Evolutionary conservation across 2,888 invertebrate species (phyloP).

Genomic region (Dascillus cervinus): DNA sequence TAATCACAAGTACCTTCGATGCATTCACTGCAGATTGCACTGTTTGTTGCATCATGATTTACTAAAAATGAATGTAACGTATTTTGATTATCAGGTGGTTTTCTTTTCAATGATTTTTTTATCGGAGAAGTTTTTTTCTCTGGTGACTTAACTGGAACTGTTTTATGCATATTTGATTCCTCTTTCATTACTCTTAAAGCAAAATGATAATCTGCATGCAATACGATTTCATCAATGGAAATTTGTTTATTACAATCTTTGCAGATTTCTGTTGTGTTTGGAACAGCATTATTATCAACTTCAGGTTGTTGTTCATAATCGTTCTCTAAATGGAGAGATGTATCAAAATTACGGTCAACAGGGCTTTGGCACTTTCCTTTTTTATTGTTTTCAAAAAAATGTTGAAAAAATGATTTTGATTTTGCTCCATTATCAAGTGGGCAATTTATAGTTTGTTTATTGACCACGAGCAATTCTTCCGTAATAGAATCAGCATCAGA

Average conservation of each 20-base stretch:
- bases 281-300: slow-evolving; percentile 26
- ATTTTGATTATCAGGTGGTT: slow-evolving; percentile 7
- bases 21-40: slow-evolving; percentile 56
- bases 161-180: slow-evolving; percentile 27
- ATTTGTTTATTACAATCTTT: slow-evolving; percentile 61
- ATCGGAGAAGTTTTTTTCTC: slow-evolving; percentile 9
- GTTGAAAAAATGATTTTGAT: slow-evolving; percentile 26
- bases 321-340: slow-evolving; percentile 25
- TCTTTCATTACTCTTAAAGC: slow-evolving; percentile 46
- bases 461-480: slow-evolving; percentile 6
- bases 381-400: slow-evolving; percentile 22
- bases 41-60: neutral
- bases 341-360: slow-evolving; percentile 26
- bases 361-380: slow-evolving; percentile 6
- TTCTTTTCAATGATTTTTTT: slow-evolving; percentile 14
- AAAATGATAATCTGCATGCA: slow-evolving; percentile 80
- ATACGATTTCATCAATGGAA: slow-evolving; percentile 52
- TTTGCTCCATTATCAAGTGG: slow-evolving; percentile 5
- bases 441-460: too few species aligned
- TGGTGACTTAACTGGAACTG: neutral
- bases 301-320: slow-evolving; percentile 7
- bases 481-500: slow-evolving; percentile 9
- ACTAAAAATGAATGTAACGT: neutral
- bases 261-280: slow-evolving; percentile 49
- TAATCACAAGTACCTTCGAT: slow-evolving; percentile 61